A percentile compares a stretch with the other conserved stretches of the same genome.
Evolutionary conservation across 2,113 vertebrate genomes (phyloP).

Genomic region (Odontesthes bonariensis): DNA sequence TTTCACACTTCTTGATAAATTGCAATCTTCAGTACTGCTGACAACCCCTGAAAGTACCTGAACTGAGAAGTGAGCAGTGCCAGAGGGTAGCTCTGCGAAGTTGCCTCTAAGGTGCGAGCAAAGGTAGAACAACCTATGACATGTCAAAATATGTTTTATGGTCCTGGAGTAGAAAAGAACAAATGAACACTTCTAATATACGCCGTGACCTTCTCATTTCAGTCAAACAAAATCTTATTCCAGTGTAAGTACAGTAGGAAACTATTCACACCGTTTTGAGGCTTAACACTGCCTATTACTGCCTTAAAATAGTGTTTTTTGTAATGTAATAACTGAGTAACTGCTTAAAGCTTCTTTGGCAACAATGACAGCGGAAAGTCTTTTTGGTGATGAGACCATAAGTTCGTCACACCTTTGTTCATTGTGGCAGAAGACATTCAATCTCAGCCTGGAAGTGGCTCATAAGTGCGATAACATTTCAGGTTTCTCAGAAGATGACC

Average conservation of each 20-base stretch:
- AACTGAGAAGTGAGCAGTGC: constrained; percentile 3
- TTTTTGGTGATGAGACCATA: too few relatives aligned
- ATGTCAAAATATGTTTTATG: constrained; percentile 2
- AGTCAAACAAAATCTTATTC: background rate
- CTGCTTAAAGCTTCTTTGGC: background rate
- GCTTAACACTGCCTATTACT: too few relatives aligned
- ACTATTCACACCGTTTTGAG: background rate
- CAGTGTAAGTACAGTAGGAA: background rate
- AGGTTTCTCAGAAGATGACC: too few relatives aligned
- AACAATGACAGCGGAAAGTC: background rate
- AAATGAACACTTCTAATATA: background rate
- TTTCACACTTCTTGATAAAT: constrained; percentile 31
- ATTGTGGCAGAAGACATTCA: too few relatives aligned
- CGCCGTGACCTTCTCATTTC: constrained; percentile 7
- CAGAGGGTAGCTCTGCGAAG: constrained; percentile 9
- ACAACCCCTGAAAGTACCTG: constrained; percentile 14
- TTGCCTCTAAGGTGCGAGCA: constrained; percentile 6
- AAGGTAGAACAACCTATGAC: constrained; percentile 27
- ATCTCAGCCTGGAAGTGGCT: too few relatives aligned
- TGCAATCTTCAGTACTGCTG: constrained; percentile 12
- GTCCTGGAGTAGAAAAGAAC: constrained; percentile 1
- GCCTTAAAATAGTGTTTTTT: background rate
- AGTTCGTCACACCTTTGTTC: too few relatives aligned
- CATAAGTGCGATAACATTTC: too few relatives aligned
- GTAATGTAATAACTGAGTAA: background rate